A percentile compares a stretch with the other conserved stretches of the same genome.
These are phyloP conservation scores for Sminthurinus signatus DNA, from an alignment of 1,140 invertebrate species.

Conservation along the genomic window DNA sequence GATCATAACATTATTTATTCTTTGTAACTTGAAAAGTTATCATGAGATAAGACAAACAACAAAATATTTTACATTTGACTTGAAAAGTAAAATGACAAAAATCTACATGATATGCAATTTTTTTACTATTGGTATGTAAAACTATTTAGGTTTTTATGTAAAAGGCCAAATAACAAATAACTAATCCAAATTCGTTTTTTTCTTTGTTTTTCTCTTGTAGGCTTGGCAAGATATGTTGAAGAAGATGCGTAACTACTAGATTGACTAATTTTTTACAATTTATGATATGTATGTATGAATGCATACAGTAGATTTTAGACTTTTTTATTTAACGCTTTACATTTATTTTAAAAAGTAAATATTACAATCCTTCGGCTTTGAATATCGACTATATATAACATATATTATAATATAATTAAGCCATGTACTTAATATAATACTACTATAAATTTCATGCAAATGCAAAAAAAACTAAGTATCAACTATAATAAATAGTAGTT, in stretches of 20 bases:
- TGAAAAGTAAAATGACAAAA: too few relatives aligned
- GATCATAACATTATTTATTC: too few relatives aligned
- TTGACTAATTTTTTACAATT: too few relatives aligned
- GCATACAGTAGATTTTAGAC: too few relatives aligned
- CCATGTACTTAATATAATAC: not conserved
- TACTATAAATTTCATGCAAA: not conserved
- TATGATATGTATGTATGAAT: too few relatives aligned
- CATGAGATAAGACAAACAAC: too few relatives aligned
- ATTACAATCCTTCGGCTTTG: not conserved
- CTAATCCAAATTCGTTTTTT: not conserved
- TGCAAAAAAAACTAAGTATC: not conserved
- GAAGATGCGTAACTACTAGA: not conserved
- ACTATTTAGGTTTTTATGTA: not conserved
- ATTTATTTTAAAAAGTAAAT: not conserved
- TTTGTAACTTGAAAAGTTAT: not conserved
- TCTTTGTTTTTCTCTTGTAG: not conserved
- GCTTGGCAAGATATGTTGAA: conserved; percentile 12
- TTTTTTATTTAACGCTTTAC: not conserved
- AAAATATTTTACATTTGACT: too few relatives aligned
- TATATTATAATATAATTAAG: not conserved
- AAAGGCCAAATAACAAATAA: not conserved
- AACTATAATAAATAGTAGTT: not conserved
- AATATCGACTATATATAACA: not conserved
- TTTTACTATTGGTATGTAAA: not conserved
- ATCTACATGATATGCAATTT: not conserved